Percentiles rank a stretch among this genome's conserved stretches.
Conservation (phyloP, 2,797 vertebrate genomes). For the Sebastes melanostomus region DNA sequence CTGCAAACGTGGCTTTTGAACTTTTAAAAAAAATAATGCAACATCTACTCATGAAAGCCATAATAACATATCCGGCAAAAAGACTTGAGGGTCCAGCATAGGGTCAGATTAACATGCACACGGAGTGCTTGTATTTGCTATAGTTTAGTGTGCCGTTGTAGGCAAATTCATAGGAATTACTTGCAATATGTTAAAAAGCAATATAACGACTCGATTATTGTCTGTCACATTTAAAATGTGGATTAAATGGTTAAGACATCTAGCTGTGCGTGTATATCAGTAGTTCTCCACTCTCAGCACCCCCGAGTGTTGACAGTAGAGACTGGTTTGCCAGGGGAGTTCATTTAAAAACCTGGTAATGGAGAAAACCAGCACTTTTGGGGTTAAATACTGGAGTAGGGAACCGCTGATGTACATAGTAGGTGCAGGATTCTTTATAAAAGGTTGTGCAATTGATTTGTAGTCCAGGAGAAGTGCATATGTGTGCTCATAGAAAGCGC, state of each 20-base stretch:
- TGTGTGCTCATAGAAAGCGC: constrained; percentile 44
- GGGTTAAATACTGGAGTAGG: constrained; percentile 25
- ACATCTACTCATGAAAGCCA: constrained; percentile 74
- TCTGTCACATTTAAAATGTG: constrained; percentile 68
- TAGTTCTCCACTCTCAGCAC: constrained; percentile 53
- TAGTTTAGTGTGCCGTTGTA: constrained; percentile 68
- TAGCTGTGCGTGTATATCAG: constrained; percentile 41
- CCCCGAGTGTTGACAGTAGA: constrained; percentile 36
- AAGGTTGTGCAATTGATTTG: constrained; percentile 62
- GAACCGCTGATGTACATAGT: constrained; percentile 46
- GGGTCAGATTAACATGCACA: constrained; percentile 56
- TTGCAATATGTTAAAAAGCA: constrained; percentile 81
- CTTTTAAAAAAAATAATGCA: constrained; percentile 51
- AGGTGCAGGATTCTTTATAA: constrained; percentile 55
- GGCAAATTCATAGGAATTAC: constrained; percentile 75
- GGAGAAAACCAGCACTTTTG: constrained; percentile 21
- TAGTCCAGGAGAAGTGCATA: constrained; percentile 46
- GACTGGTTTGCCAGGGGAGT: constrained; percentile 5
- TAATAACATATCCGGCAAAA: constrained; percentile 56
- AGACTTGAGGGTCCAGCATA: constrained; percentile 58
- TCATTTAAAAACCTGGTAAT: neutral
- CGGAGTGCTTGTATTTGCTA: constrained; percentile 67
- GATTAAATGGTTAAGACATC: constrained; percentile 48
- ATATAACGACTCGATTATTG: constrained; percentile 67
- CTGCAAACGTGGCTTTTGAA: constrained; percentile 64